phyloP scores from a whole-genome alignment of 1,140 invertebrate species.

The Papilio xuthus region DNA sequence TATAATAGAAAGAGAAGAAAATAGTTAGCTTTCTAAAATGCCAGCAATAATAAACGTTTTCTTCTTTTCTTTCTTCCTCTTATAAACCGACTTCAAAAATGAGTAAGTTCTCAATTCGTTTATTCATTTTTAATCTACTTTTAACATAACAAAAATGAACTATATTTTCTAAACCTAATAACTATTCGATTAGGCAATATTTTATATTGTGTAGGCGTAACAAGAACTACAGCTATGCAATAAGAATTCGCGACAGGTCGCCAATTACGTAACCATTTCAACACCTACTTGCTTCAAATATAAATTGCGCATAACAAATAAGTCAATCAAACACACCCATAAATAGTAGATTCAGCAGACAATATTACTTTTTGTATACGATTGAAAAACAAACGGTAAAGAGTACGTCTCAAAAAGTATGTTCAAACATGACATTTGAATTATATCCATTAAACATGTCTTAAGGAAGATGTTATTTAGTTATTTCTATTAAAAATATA shows the following conservation, averaged over 20 bases:
- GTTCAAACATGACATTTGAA: background rate
- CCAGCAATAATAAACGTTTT: too few relatives aligned
- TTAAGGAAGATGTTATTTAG: too few relatives aligned
- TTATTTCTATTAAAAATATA: too few relatives aligned
- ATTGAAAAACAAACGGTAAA: background rate
- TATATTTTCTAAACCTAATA: background rate
- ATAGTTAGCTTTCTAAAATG: too few relatives aligned
- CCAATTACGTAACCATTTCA: constrained; percentile 12
- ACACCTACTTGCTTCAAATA: constrained; percentile 8
- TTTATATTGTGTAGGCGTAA: constrained; percentile 3
- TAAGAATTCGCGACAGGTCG: background rate
- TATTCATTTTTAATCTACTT: too few relatives aligned
- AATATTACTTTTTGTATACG: background rate
- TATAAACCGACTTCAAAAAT: too few relatives aligned
- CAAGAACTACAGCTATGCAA: constrained; percentile 3
- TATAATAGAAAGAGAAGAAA: too few relatives aligned
- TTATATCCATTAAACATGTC: too few relatives aligned
- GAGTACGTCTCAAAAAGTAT: background rate
- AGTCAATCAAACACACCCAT: constrained; percentile 2
- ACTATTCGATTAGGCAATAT: background rate
- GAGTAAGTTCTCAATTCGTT: too few relatives aligned
- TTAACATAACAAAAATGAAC: background rate
- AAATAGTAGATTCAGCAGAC: background rate
- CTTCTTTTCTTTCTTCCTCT: too few relatives aligned
- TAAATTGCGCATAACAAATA: constrained; percentile 12